A percentile compares a stretch with the other conserved stretches of the same genome.
These are phyloP conservation scores for Podocnemis expansa DNA, from an alignment of 2,113 vertebrate genomes.

Conservation along the genomic window DNA sequence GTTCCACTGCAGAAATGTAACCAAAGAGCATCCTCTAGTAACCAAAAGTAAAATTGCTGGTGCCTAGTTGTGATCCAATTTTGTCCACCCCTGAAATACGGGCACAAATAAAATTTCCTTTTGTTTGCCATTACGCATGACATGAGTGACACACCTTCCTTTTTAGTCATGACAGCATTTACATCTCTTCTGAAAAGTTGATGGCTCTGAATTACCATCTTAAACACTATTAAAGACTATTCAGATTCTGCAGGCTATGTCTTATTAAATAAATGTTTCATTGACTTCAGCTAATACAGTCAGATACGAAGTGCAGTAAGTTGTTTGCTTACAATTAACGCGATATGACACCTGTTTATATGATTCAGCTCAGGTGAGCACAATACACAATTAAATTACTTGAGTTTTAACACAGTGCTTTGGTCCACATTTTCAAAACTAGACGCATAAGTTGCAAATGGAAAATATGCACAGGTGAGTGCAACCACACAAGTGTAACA, in stretches of 20 bases:
- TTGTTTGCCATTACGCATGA: not conserved
- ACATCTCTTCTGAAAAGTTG: not conserved
- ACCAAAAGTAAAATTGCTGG: no score
- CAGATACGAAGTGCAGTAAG: not conserved
- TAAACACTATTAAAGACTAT: not conserved
- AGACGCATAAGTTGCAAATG: not conserved
- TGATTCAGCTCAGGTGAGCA: not conserved
- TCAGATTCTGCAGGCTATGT: not conserved
- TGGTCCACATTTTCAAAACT: not conserved
- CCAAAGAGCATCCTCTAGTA: no score
- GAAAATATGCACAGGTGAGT: not conserved
- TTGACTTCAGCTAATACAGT: not conserved
- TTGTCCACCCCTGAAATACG: not conserved
- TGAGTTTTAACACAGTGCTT: not conserved
- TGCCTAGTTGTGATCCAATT: no score
- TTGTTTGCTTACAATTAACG: slow-evolving; percentile 4
- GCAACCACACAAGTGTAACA: not conserved
- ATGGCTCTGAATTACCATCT: not conserved
- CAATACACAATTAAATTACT: not conserved
- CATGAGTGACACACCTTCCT: not conserved
- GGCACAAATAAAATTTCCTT: not conserved
- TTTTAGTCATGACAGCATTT: not conserved
- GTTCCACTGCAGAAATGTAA: no score
- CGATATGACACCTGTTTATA: not conserved
- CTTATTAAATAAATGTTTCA: slow-evolving; percentile 25